Evolutionary conservation across 2,797 vertebrate genomes (phyloP).

Genomic region (Fratercula arctica): DNA sequence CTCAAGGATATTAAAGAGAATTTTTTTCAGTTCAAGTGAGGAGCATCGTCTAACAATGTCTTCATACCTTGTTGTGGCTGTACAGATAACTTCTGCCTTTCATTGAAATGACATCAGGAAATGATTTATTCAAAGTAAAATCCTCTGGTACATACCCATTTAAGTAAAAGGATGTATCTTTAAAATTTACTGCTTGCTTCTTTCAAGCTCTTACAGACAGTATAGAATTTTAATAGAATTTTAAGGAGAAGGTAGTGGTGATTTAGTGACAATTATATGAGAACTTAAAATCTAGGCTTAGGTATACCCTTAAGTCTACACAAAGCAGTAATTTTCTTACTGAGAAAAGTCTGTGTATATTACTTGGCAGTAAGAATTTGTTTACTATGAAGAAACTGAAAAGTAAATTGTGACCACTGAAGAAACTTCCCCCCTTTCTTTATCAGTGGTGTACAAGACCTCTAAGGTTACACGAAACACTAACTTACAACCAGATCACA

Average conservation of each 20-base stretch:
- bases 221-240: neutral
- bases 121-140: neutral
- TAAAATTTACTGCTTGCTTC: neutral
- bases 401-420: neutral
- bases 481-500: neutral
- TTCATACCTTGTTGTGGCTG: neutral
- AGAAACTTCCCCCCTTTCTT: neutral
- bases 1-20: neutral
- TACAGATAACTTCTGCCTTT: neutral
- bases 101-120: neutral
- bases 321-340: neutral
- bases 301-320: neutral
- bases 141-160: neutral
- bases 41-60: neutral
- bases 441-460: neutral
- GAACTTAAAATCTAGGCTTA: neutral
- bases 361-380: neutral
- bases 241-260: neutral
- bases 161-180: neutral
- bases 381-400: neutral
- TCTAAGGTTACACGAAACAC: neutral
- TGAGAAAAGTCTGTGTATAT: neutral
- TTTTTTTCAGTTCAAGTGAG: neutral
- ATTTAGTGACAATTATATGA: neutral
- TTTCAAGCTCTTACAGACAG: neutral